phyloP scores from a whole-genome alignment of 2,797 vertebrate species.

The Emys orbicularis region DNA sequence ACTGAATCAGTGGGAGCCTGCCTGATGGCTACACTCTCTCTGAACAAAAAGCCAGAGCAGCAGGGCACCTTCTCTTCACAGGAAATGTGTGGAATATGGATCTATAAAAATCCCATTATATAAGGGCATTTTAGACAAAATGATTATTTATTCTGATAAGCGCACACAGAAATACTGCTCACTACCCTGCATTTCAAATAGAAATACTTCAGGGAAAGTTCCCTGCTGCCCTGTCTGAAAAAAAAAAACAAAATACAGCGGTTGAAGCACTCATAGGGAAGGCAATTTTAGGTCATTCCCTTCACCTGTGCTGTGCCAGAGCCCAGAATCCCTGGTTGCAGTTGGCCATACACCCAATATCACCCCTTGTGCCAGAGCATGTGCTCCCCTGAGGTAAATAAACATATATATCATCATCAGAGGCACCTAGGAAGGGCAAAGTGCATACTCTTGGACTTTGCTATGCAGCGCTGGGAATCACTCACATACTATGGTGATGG shows the following conservation, averaged over 20 bases:
- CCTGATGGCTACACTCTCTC: neutral
- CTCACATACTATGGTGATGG: neutral
- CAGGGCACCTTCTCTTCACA: neutral
- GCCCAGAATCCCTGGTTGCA: neutral
- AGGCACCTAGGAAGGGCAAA: neutral
- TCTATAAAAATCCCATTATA: neutral
- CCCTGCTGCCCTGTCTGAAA: neutral
- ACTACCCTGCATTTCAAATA: neutral
- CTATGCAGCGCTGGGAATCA: neutral
- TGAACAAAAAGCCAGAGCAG: neutral
- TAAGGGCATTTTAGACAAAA: neutral
- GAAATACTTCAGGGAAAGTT: neutral
- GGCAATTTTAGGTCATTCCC: neutral
- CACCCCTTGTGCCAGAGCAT: neutral
- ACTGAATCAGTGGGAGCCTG: neutral
- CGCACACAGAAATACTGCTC: neutral
- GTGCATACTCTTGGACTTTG: neutral
- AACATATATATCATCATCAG: neutral
- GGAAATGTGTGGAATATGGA: neutral
- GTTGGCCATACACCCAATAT: neutral
- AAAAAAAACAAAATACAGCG: neutral
- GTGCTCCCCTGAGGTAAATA: neutral
- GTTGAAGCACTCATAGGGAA: neutral
- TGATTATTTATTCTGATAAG: neutral
- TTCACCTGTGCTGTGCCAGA: neutral